These are phyloP conservation scores for Sapajus apella DNA, from an alignment of 2,113 vertebrate genomes.

Conservation along the genomic window DNA sequence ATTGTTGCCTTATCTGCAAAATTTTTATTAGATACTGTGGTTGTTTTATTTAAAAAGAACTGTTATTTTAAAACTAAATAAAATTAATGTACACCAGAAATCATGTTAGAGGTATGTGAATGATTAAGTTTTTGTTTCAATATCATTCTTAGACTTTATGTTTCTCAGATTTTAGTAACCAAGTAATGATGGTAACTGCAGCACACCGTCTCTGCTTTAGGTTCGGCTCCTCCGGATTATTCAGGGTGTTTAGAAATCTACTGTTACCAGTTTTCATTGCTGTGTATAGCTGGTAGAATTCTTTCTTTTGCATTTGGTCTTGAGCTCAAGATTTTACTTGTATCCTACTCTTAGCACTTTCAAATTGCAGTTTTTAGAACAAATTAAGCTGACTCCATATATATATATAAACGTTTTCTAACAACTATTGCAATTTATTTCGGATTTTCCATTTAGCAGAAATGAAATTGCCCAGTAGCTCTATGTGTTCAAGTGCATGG, in stretches of 20 bases:
- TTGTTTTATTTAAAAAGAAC: not conserved
- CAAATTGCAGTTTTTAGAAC: conserved; percentile 55
- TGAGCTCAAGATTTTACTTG: not conserved
- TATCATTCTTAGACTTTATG: not conserved
- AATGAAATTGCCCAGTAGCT: conserved; percentile 37
- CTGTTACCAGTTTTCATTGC: not conserved
- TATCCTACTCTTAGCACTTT: not conserved
- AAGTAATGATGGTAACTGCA: rapidly evolving
- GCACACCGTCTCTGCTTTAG: not conserved
- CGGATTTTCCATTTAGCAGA: conserved; percentile 57
- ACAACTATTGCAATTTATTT: conserved; percentile 12
- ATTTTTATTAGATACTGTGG: not conserved
- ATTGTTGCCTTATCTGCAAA: conserved; percentile 42
- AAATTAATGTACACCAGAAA: not conserved
- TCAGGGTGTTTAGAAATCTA: not conserved
- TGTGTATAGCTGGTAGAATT: not conserved
- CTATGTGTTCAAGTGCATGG: not conserved
- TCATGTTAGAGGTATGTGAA: not conserved
- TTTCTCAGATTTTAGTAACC: not conserved
- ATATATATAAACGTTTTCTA: conserved; percentile 50
- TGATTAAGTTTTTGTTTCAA: not conserved
- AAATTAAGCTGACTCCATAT: conserved; percentile 61
- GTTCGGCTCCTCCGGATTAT: not conserved
- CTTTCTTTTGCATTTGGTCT: not conserved
- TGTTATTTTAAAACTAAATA: not conserved